Evolutionary conservation across 2,888 invertebrate genomes (phyloP).

Genomic region (Hirtodrosophila duncani): DNA sequence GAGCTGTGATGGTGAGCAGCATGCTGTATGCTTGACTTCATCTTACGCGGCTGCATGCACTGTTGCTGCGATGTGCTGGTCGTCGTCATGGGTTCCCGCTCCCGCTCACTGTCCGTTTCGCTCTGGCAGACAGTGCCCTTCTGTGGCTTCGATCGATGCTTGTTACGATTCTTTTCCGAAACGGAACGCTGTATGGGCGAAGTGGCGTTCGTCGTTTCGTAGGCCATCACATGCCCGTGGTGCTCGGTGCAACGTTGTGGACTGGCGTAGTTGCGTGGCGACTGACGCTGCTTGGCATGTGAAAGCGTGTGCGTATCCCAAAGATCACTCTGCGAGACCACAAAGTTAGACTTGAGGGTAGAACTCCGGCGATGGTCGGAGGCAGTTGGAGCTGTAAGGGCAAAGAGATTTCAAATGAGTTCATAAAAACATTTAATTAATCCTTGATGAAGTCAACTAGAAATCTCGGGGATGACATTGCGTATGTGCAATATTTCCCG

Average conservation of each 20-base stretch:
- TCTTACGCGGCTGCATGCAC: constrained; percentile 73
- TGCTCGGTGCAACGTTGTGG: constrained; percentile 78
- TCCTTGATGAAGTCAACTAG: too few relatives aligned
- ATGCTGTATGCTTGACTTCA: constrained; percentile 74
- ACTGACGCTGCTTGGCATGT: constrained; percentile 78
- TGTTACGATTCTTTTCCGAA: constrained; percentile 82
- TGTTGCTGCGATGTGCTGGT: constrained; percentile 68
- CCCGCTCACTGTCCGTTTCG: constrained; percentile 80
- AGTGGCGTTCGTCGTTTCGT: constrained; percentile 73
- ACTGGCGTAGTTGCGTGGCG: constrained; percentile 77
- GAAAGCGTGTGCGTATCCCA: constrained; percentile 84
- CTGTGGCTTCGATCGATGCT: constrained; percentile 79
- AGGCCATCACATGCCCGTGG: constrained; percentile 74
- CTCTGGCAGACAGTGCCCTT: constrained; percentile 80
- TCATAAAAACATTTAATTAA: too few relatives aligned
- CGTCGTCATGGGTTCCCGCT: constrained; percentile 75
- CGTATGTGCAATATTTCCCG: too few relatives aligned
- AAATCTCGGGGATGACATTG: too few relatives aligned
- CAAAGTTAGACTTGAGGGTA: constrained; percentile 80
- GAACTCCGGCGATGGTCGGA: constrained; percentile 76
- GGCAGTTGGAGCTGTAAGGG: constrained; percentile 59
- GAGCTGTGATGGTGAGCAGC: constrained; percentile 82
- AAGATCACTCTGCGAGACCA: constrained; percentile 83
- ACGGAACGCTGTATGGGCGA: constrained; percentile 83
- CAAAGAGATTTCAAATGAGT: not conserved